These are phyloP conservation scores for Climacteris rufus DNA, from an alignment of 2,113 vertebrate genomes.

Conservation along the genomic window DNA sequence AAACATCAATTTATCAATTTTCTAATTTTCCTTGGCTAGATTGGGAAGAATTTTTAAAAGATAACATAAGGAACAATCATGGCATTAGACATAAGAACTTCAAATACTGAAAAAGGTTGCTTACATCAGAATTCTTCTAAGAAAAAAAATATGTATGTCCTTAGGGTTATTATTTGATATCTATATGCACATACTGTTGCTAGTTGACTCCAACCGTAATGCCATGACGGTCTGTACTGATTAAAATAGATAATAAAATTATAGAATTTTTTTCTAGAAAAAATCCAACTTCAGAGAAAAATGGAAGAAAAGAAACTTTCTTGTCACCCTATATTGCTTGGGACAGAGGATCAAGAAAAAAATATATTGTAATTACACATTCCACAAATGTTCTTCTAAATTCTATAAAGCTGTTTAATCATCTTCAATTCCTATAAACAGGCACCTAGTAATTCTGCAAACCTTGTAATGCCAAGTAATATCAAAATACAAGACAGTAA, in stretches of 20 bases:
- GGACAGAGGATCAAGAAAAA: not conserved
- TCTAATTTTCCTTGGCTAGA: not conserved
- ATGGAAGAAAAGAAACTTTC: not conserved
- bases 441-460: not conserved
- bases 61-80: not conserved
- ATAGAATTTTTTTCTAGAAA: not conserved
- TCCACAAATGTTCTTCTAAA: not conserved
- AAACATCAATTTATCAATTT: not conserved
- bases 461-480: not conserved
- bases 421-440: not conserved
- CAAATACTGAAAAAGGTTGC: not conserved
- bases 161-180: not conserved
- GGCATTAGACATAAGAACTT: not conserved
- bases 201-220: not conserved
- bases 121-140: not conserved
- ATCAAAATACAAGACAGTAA: not conserved
- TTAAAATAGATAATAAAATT: not conserved
- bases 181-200: not conserved
- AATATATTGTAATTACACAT: not conserved
- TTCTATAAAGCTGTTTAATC: not conserved
- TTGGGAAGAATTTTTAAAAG: not conserved
- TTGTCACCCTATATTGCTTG: not conserved
- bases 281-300: not conserved
- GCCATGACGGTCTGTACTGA: not conserved
- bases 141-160: rapidly evolving